Evolutionary conservation across 2,113 vertebrate genomes (phyloP).

Genomic region (Rhinogobius similis): DNA sequence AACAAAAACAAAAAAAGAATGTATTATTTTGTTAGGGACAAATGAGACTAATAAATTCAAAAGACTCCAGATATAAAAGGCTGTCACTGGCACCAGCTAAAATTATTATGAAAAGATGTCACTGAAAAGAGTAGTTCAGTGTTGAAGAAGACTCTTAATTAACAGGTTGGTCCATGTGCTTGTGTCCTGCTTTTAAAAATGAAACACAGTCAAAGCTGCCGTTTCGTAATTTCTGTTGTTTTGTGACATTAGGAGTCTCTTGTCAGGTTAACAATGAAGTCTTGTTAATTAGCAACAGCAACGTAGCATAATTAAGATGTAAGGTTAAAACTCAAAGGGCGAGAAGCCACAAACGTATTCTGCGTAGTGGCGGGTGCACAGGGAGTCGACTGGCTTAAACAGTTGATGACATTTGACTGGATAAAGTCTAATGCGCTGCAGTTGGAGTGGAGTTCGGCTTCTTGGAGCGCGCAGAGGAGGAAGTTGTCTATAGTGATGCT

Average conservation of each 20-base stretch:
- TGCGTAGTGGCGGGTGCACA: slow-evolving; percentile 20
- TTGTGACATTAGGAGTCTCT: slow-evolving; percentile 12
- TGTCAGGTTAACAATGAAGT: slow-evolving; percentile 31
- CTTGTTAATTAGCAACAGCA: slow-evolving; percentile 31
- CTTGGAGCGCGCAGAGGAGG: slow-evolving; percentile 23
- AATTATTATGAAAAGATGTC: slow-evolving; percentile 17
- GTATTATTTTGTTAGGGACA: not conserved
- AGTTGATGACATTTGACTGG: slow-evolving; percentile 53
- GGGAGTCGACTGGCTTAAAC: slow-evolving; percentile 34
- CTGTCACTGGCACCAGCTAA: not conserved
- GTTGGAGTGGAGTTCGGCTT: slow-evolving; percentile 29
- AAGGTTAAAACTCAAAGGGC: slow-evolving; percentile 2
- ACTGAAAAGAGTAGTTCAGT: slow-evolving; percentile 21
- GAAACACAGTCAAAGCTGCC: slow-evolving; percentile 27
- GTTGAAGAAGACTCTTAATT: slow-evolving; percentile 59
- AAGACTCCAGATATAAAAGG: slow-evolving; percentile 14
- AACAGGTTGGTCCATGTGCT: slow-evolving; percentile 41
- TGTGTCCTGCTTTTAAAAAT: slow-evolving; percentile 31
- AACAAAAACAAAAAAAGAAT: too few species aligned
- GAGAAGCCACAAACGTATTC: slow-evolving; percentile 32
- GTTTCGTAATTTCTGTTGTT: not conserved
- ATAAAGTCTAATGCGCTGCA: slow-evolving; percentile 33
- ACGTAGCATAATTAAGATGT: slow-evolving; percentile 36
- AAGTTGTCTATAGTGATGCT: slow-evolving; percentile 45
- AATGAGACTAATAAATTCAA: slow-evolving; percentile 13